These are phyloP conservation scores for Druceiella hillmani DNA, from an alignment of 2,888 invertebrate genomes.

Conservation along the genomic window DNA sequence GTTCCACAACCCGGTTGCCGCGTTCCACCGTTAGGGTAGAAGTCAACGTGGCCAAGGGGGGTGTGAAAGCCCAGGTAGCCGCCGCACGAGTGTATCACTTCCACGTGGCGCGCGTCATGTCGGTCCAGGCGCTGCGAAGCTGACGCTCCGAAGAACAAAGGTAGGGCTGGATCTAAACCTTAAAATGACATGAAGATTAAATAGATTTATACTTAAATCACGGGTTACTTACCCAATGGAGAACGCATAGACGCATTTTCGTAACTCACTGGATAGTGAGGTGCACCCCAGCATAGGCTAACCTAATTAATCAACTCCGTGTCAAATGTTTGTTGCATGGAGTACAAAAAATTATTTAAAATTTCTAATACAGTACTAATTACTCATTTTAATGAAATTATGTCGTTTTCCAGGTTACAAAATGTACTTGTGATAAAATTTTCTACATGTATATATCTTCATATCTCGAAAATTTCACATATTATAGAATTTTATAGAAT, in stretches of 20 bases:
- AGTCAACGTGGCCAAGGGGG: constrained; percentile 57
- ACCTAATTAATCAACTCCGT: too few relatives aligned
- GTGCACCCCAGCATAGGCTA: too few relatives aligned
- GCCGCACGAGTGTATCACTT: constrained; percentile 58
- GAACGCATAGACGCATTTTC: background rate
- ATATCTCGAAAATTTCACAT: too few relatives aligned
- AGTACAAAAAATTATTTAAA: too few relatives aligned
- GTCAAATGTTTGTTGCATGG: too few relatives aligned
- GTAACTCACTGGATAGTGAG: too few relatives aligned
- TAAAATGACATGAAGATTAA: constrained; percentile 10
- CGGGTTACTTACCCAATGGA: background rate
- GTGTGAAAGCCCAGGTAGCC: constrained; percentile 55
- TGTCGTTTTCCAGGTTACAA: too few relatives aligned
- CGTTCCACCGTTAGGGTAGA: constrained; percentile 57
- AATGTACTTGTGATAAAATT: too few relatives aligned
- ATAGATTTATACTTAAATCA: background rate
- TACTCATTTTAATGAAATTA: too few relatives aligned
- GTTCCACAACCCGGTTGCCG: constrained; percentile 53
- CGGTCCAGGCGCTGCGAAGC: constrained; percentile 51
- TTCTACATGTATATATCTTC: too few relatives aligned
- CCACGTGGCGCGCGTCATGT: constrained; percentile 55
- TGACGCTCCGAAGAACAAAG: constrained; percentile 49
- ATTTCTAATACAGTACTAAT: too few relatives aligned
- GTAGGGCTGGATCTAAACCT: constrained; percentile 57
- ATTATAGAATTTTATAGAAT: too few relatives aligned